Conservation (phyloP, 2,797 vertebrate species). For the Moxostoma hubbsi region DNA sequence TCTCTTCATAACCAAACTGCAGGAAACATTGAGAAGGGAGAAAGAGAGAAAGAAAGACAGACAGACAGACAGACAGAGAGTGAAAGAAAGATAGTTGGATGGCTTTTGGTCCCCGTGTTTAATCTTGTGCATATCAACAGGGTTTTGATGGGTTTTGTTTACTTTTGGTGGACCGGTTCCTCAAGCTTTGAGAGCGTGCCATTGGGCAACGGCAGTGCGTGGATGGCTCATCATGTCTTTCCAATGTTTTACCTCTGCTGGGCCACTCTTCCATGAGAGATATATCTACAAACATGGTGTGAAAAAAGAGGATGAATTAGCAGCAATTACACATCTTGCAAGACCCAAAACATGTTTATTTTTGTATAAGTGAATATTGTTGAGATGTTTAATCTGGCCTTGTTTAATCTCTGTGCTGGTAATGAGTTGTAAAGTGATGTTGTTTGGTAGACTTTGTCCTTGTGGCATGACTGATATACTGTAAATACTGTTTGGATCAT, state of each 20-base stretch:
- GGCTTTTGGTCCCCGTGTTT: slow-evolving; percentile 66
- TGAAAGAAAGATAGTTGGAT: slow-evolving; percentile 46
- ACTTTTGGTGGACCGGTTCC: slow-evolving; percentile 58
- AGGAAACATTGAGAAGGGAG: slow-evolving; percentile 28
- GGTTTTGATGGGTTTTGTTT: slow-evolving; percentile 63
- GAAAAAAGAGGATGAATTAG: neutral
- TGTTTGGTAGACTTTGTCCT: too few species aligned
- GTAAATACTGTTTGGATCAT: too few species aligned
- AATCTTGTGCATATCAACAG: slow-evolving; percentile 67
- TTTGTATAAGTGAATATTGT: too few species aligned
- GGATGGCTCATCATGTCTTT: slow-evolving; percentile 98
- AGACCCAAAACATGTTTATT: neutral
- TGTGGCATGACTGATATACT: too few species aligned
- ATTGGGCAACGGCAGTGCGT: slow-evolving; percentile 93
- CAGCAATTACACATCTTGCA: neutral
- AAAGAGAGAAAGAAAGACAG: slow-evolving; percentile 46
- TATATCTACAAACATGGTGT: slow-evolving; percentile 84
- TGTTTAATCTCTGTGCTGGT: too few species aligned
- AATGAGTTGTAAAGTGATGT: too few species aligned
- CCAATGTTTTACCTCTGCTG: slow-evolving; percentile 98
- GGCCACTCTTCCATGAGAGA: slow-evolving; percentile 98
- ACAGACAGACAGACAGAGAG: slow-evolving; percentile 48
- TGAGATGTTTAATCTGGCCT: too few species aligned
- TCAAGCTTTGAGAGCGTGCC: slow-evolving; percentile 98
- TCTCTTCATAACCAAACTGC: slow-evolving; percentile 36